phyloP scores from a whole-genome alignment of 2,797 vertebrate genomes.

The Antrozous pallidus region DNA sequence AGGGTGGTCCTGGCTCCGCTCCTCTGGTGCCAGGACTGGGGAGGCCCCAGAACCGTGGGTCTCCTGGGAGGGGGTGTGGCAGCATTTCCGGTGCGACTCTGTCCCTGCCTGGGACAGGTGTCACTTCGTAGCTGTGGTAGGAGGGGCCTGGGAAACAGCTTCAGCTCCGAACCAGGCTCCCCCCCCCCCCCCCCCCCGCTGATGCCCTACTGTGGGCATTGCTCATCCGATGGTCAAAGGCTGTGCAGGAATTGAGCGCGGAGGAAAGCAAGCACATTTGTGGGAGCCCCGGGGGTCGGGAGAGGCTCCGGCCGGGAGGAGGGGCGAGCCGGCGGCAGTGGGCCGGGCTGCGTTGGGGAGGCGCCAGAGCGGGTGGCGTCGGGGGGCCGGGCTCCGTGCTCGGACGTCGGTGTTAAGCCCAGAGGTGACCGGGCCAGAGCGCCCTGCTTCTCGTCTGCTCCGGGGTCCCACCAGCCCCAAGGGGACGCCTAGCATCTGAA shows the following conservation, averaged over 20 bases:
- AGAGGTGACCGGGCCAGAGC: neutral
- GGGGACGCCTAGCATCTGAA: conserved; percentile 60
- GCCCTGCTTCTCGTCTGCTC: conserved; percentile 42
- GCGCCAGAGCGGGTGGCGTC: neutral
- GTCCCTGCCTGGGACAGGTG: neutral
- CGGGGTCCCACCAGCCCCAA: conserved; percentile 63
- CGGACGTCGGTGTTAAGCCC: neutral
- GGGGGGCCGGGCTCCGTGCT: neutral
- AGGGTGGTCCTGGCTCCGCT: neutral
- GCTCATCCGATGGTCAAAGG: neutral
- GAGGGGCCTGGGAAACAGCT: neutral
- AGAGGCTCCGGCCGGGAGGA: neutral
- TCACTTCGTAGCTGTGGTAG: neutral
- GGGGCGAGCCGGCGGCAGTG: neutral
- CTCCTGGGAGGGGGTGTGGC: neutral
- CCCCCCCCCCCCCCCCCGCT: fast-evolving
- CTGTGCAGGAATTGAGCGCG: neutral
- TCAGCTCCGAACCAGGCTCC: neutral
- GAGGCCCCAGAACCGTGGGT: neutral
- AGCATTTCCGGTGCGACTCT: neutral
- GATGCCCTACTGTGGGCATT: neutral
- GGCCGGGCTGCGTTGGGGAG: neutral
- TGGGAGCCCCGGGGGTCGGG: neutral
- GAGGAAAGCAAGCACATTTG: neutral
- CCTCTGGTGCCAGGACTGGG: neutral